Conservation (phyloP, 2,113 vertebrate species). For the human (Homo sapiens) region GRCh38 chr18:32160001-32160500, state of each 20-base stretch:
- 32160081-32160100: background rate
- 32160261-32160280: background rate
- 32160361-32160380: background rate
- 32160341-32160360: background rate
- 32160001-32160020: background rate
- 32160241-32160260: background rate
- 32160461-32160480: background rate
- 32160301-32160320: background rate
- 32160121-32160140: background rate
- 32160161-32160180: background rate
- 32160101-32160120: background rate
- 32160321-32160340: background rate
- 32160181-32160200: background rate
- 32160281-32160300: background rate
- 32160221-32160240: background rate
- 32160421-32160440: background rate
- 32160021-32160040: background rate
- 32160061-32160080: background rate
- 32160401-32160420: background rate
- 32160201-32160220: background rate
- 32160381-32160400: background rate
- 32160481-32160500: background rate
- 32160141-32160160: background rate
- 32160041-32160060: background rate
- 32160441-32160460: background rate